Base-by-base conservation (phyloP, 2,797 vertebrate genomes). In the Pempheris klunzingeri region DNA sequence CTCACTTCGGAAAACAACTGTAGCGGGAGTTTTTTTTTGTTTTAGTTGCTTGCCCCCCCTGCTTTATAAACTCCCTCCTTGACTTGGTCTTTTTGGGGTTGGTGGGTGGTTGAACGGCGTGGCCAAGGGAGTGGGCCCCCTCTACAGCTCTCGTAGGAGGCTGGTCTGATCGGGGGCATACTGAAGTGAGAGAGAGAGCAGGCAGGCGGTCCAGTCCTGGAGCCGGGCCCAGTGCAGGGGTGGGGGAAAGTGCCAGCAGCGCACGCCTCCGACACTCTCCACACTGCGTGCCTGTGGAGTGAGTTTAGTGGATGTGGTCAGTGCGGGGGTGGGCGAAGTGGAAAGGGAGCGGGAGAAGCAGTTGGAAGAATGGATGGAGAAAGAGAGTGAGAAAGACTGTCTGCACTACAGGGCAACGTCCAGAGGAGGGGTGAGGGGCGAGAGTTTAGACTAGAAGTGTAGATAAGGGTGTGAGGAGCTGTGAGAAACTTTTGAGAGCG, bases 251-350 rank as follows among this genome's bases (percentile, higher is more conserved):
- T 92, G 93, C 91, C 92, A 93, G 92, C 87, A 94, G 90, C 88
- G 88, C 93, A 95, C 94, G 94, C 95, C 95, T 95, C 93, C 88
- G 81, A 92, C 93, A 92, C 93, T 92, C 90, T 87, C 81, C 91
- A 87, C 87, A 87, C 88, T 93, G 92, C 92, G 86, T 94, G 92
- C 91, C 88, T 94, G 92, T 88, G 87, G 90, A 93, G 91, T 94
- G 93, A 95, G 89, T 94, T 91, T 92, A 89, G 92, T 95, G 92
- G 93, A 93, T 94, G 94, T 92, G 94, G 95, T 95, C 91, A 87
- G 75, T 84, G 87, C 62, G 92, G 92, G 94, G 92, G 91, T 81
- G 91, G 89, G 71, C 81, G 80, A 84, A 86, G 82, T 81, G 83
- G 84, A 87, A 82, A 88, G 76, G 81, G 76, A 87, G 78, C 74